Percentiles rank a stretch among this genome's conserved stretches.
Conservation (phyloP, 1,140 invertebrate genomes). For the Scaptomyza hsui region DNA sequence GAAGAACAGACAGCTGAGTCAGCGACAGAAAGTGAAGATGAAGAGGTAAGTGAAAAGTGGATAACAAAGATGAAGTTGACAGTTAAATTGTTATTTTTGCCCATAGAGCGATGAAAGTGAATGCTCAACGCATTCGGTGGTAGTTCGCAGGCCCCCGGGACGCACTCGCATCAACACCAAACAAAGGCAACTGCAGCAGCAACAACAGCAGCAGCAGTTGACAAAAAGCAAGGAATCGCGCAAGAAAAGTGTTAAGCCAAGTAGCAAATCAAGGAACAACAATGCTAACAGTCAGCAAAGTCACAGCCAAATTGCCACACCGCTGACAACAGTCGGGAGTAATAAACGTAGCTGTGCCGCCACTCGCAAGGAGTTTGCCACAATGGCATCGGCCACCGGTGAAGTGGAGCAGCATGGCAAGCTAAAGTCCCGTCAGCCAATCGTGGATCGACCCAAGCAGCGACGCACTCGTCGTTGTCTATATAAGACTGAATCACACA, state of each 20-base stretch:
- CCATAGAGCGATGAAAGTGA: conserved; percentile 29
- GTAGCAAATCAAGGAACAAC: conserved; percentile 13
- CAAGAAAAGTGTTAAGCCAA: conserved; percentile 1
- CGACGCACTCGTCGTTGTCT: conserved; percentile 74
- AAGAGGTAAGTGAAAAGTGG: conserved; percentile 24
- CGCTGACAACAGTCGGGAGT: conserved; percentile 58
- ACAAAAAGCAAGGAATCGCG: conserved; percentile 25
- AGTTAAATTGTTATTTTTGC: neutral
- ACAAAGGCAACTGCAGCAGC: conserved; percentile 34
- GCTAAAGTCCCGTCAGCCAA: conserved; percentile 43
- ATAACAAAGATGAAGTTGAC: neutral
- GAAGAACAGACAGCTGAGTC: conserved; percentile 5
- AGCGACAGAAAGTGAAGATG: conserved; percentile 7
- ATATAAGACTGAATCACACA: conserved; percentile 76
- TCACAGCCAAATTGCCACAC: conserved; percentile 34
- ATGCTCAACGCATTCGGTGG: conserved; percentile 14
- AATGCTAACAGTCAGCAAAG: conserved; percentile 16
- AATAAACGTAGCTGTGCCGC: conserved; percentile 74
- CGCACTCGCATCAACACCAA: conserved; percentile 33
- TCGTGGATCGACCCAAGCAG: conserved; percentile 41
- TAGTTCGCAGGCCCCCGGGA: conserved; percentile 10
- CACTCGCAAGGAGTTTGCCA: conserved; percentile 59
- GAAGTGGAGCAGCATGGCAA: conserved; percentile 60
- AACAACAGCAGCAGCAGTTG: conserved; percentile 14
- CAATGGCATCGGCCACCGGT: conserved; percentile 67